These are phyloP conservation scores for Epizoanthus scotinus DNA, from an alignment of 92 coral and sea anemone species.

Conservation along the genomic window DNA sequence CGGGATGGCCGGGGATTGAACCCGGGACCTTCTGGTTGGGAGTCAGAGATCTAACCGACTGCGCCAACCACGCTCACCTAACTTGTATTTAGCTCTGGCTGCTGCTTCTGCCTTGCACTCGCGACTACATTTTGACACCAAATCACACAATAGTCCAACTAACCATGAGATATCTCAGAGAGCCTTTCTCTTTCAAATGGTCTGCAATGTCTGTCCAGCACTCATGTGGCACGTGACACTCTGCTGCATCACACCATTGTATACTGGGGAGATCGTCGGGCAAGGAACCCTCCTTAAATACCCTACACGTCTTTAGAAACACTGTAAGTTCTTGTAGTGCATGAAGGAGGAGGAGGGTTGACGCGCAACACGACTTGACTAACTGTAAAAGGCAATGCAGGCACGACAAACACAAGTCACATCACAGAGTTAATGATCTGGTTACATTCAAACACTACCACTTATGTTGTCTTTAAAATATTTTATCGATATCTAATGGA, in stretches of 20 bases:
- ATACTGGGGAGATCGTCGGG: background rate
- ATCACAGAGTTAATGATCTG: no score
- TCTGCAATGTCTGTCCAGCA: slow-evolving; percentile 23
- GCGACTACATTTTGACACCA: no score
- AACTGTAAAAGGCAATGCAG: slow-evolving; percentile 30
- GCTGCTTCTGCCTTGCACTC: no score
- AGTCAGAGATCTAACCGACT: no score
- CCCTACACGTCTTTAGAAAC: slow-evolving; percentile 48
- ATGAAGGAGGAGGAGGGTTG: slow-evolving; percentile 55
- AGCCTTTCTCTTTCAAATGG: slow-evolving; percentile 34
- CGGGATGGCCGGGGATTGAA: no score
- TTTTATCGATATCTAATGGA: no score
- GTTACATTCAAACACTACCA: no score
- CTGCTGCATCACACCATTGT: slow-evolving; percentile 44
- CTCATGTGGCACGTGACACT: slow-evolving; percentile 41
- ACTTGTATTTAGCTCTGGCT: no score
- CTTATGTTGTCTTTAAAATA: no score
- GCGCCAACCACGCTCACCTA: no score
- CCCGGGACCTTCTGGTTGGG: no score
- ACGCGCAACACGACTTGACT: slow-evolving; percentile 5
- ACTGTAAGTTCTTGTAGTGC: slow-evolving; percentile 63
- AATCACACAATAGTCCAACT: background rate
- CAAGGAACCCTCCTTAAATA: slow-evolving; percentile 33
- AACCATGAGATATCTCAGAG: slow-evolving; percentile 21
- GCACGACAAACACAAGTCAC: no score